These are phyloP conservation scores for Anguilla obscura DNA, from an alignment of 2,797 vertebrate genomes.

Conservation along the genomic window DNA sequence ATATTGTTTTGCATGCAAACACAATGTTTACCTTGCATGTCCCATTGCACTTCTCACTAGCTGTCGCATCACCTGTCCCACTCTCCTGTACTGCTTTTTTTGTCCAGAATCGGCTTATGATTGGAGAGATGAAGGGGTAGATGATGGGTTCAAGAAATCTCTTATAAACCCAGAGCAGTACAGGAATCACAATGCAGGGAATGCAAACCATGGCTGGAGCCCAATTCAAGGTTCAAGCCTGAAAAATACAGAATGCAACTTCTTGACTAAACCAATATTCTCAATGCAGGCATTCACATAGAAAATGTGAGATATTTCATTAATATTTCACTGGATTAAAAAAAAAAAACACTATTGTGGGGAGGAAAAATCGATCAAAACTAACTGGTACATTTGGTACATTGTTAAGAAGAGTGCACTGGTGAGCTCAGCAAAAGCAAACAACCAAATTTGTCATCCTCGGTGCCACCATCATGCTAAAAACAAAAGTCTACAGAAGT, in stretches of 20 bases:
- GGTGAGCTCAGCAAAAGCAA: too few relatives aligned
- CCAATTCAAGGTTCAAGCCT: conserved; percentile 23
- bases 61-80: conserved; percentile 39
- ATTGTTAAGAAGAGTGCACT: too few relatives aligned
- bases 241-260: conserved; percentile 3
- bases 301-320: background rate
- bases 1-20: background rate
- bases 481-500: too few relatives aligned
- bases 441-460: too few relatives aligned
- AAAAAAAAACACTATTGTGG: background rate
- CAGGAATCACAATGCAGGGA: conserved; percentile 93
- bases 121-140: conserved; percentile 84
- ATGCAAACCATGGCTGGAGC: conserved; percentile 87
- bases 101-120: conserved; percentile 80
- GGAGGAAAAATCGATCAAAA: too few relatives aligned
- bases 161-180: conserved; percentile 96
- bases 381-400: too few relatives aligned
- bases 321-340: background rate
- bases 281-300: background rate
- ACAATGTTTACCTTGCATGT: conserved; percentile 60
- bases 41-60: conserved; percentile 52
- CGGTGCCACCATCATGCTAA: too few relatives aligned
- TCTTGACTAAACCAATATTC: background rate
- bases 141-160: conserved; percentile 90
- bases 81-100: conserved; percentile 72